Evolutionary conservation across 2,888 invertebrate species (phyloP), one percentile per base, ranked within the genome.

Genomic region (Diaperis boleti): DNA sequence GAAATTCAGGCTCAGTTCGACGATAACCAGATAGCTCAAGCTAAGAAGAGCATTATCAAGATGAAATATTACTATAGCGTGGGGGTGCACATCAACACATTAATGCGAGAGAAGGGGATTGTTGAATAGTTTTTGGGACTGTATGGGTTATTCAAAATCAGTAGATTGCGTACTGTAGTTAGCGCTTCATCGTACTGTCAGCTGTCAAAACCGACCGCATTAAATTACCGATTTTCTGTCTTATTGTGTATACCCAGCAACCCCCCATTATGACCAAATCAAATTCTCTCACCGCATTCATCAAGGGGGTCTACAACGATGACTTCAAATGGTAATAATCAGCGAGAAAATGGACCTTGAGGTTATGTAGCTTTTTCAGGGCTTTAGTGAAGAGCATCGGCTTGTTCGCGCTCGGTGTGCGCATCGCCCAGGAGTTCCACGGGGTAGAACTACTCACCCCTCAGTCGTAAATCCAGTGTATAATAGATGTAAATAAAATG

Each of bases 11-110:
- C 77, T 14, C 88, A 88, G 1, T 93, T 95, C 76, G 84, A 84
- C 61, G 82, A 85, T 18, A 83, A 87, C 7, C 84, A 94, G 74
- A 80, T 91, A 60, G 81, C 85, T 4, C 81, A 78, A 67, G 94
- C 94, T 0, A 89, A 89, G 72, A 78, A 82, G 55, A 79, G 88
- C 55, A 82, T 96, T 14, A 85, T 89, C 37, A 85, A 87, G 79
- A 89, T 96, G 87, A 95, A 95, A 78, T 97, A 96, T 83, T 93
- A 90, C 73, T 84, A 86, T 10, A 95, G 92, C 78, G 88, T 96
- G 75, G 88, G 90, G 64, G 85, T 82, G 29, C 91, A 91, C 82
- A 89, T 96, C 65, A 93, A 92, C 82, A 83, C 81, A 20, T 74
- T 85, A 18, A 84, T 89, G 72, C 80, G 86, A 67, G 84, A 81